Base-by-base conservation (phyloP, 1,140 invertebrate species). In the Capitella teleta region DNA sequence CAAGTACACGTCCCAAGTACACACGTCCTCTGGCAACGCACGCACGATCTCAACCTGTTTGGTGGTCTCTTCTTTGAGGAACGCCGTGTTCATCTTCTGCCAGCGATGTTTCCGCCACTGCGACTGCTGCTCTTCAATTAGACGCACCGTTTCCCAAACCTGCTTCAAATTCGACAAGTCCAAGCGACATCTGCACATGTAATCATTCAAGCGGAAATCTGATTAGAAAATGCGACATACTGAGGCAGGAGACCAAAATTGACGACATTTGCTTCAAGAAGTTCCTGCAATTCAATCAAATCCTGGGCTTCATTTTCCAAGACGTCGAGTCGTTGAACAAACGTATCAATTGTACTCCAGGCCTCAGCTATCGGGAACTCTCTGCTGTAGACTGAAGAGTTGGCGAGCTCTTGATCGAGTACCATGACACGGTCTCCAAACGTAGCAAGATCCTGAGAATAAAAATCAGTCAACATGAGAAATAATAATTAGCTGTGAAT, bases 231-330 rank as follows among this genome's bases (percentile, higher is more conserved):
- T 4, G 14, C 19, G 5, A 18, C 38, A 16, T 60, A 68, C 65
- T 61, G 56, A 24, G 63, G 66, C n/a, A 73, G 54, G 19, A 67
- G 53, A 24, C 53, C 61, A 52, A 72, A 72, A 57, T 70, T 63
- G 24, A 71, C 67, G 26, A 73, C 62, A 42, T 62, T 61, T 4
- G 63, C 57, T 47, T 72, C 68, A 6, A 73, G 52, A n/a, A 73
- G 53, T 50, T 69, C 67, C 53, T 73, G 68, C 3, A 73, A 55
- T 51, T 73, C 68, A 42, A 66, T 68, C 14, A 72, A 53, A 54
- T 73, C 69, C 55, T 67, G 67, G 32, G 68, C 68, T 42, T 71
- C 67, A 52, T 67, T 68, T 47, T 70, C 67, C 37, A 71, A 57
- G 2, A 64, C 53, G 0, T 54, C 55, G 16, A 71, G 61, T 19